Base-by-base conservation (phyloP, 2,797 vertebrate genomes). In the Enteromius afrohamiltoni region DNA sequence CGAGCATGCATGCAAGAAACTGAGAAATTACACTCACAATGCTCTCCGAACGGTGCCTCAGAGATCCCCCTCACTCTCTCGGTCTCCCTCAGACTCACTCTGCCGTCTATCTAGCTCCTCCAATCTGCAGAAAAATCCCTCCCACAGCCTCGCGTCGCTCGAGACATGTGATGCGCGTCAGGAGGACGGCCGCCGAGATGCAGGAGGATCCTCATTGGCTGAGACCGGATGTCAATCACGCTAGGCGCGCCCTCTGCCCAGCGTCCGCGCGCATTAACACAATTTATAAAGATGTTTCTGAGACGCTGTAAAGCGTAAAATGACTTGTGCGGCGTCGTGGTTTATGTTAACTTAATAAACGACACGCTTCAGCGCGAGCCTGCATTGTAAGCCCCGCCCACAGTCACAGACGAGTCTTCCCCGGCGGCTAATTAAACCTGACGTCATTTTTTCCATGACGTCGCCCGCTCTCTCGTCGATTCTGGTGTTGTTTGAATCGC, bases 361-460 rank as follows among this genome's bases (percentile, higher is more conserved):
- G 19, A 31, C 65, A 40, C 42, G 64, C 53, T 71, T 80, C 76
- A 55, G 79, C 76, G 40, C 60, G 73, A 13, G 67, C 64, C 26
- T 65, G 37, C 26, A 26, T 79, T 29, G 31, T 80, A 31, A 74
- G 85, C 64, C 88, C 92, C 92, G 89, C 93, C 91, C 89, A 89
- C 88, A 68, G 90, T 64, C 88, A 81, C 87, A 77, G 86, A 88
- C 88, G 83, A 89, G 91, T 93, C 94, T 94, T 92, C 92, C 93
- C 93, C 91, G 89, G 90, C 91, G 91, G 89, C 92, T 93, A 93
- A 95, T 95, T 93, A 93, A 93, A 92, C 93, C 92, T 94, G 94
- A 95, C 95, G 95, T 96, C 94, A 95, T 91, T 95, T 86, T 96
- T 96, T 96, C 95, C 95, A 95, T 96, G 94, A 96, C 94, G 95